phyloP scores from a whole-genome alignment of 2,888 invertebrate genomes.

The Meiosimyza platycephala region DNA sequence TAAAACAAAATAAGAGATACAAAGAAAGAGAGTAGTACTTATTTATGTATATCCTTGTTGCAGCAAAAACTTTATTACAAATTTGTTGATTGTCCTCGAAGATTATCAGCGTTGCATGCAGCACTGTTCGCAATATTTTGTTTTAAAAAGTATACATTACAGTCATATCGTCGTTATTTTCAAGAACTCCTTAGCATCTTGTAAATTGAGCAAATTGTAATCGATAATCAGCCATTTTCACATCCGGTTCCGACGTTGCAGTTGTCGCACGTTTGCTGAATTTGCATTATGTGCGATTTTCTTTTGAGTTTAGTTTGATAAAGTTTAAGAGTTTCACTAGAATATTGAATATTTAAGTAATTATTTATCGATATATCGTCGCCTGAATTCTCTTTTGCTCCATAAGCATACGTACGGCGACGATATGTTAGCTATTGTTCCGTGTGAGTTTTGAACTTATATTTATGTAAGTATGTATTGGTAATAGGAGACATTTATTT shows the following conservation, averaged over 20 bases:
- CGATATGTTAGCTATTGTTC: no score
- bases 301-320: no score
- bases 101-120: neutral
- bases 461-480: no score
- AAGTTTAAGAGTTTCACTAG: no score
- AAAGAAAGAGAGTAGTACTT: neutral
- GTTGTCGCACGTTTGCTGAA: neutral
- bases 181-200: neutral
- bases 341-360: no score
- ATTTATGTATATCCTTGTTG: constrained; percentile 1
- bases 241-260: neutral
- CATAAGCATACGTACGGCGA: no score
- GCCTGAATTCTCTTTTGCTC: no score
- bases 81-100: constrained; percentile 26
- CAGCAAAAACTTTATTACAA: constrained; percentile 17
- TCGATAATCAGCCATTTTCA: constrained; percentile 24
- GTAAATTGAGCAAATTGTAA: constrained; percentile 13
- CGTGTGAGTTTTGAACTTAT: no score
- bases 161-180: neutral
- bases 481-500: no score
- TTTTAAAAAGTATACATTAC: constrained; percentile 10
- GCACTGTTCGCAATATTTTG: neutral
- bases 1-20: constrained; percentile 1
- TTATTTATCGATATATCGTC: no score
- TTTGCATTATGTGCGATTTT: no score